A percentile compares a stretch with the other conserved stretches of the same genome.
phyloP scores from a whole-genome alignment of 1,140 invertebrate species.

The Samia ricini region DNA sequence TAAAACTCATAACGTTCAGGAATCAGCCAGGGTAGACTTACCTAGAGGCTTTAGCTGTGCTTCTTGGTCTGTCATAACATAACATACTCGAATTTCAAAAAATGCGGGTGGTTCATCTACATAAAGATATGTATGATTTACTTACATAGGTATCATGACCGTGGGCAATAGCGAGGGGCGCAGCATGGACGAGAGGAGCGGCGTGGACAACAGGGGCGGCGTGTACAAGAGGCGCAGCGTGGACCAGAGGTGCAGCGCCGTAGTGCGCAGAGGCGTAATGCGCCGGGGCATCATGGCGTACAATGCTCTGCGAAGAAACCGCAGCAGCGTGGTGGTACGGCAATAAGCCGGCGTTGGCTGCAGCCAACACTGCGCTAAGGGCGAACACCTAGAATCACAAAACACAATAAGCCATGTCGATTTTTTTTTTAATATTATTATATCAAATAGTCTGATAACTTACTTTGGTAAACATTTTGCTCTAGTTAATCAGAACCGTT shows the following conservation, averaged over 20 bases:
- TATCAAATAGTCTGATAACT: slow-evolving; percentile 12
- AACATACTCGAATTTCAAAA: too few species aligned
- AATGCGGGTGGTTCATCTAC: too few species aligned
- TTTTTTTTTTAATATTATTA: neutral
- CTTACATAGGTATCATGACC: slow-evolving; percentile 52
- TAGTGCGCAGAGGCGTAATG: slow-evolving; percentile 54
- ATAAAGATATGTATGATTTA: too few species aligned
- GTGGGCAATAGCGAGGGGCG: slow-evolving; percentile 52
- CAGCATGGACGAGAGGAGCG: slow-evolving; percentile 51
- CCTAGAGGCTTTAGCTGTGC: too few species aligned
- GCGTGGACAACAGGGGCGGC: too few species aligned
- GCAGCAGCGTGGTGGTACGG: slow-evolving; percentile 61
- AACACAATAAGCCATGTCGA: neutral
- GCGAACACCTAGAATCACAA: slow-evolving; percentile 48
- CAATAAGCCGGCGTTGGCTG: slow-evolving; percentile 63
- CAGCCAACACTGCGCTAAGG: slow-evolving; percentile 65
- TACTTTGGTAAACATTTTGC: slow-evolving; percentile 76
- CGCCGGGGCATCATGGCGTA: slow-evolving; percentile 65
- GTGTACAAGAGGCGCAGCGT: slow-evolving; percentile 52
- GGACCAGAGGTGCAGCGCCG: slow-evolving; percentile 29
- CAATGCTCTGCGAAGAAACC: slow-evolving; percentile 72
- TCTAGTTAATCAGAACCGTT: slow-evolving; percentile 68
- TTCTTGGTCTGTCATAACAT: too few species aligned
- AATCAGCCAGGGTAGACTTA: too few species aligned
- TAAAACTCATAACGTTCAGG: too few species aligned